phyloP scores from a whole-genome alignment of 2,797 vertebrate species.

The Clarias platycephalus region DNA sequence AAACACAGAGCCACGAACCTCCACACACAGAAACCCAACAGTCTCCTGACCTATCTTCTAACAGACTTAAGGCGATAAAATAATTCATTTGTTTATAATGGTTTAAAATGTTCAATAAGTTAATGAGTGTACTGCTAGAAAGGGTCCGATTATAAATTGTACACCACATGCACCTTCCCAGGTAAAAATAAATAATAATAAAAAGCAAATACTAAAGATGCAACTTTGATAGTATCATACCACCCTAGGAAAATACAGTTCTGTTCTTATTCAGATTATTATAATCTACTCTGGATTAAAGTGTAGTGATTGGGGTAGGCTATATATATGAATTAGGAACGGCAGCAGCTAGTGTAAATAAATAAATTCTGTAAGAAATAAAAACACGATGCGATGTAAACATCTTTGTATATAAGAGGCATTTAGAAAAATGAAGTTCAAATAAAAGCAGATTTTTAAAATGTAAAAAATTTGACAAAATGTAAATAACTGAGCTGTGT shows the following conservation, averaged over 20 bases:
- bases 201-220: neutral
- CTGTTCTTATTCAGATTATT: neutral
- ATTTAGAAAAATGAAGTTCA: neutral
- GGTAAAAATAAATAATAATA: neutral
- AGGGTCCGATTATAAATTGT: neutral
- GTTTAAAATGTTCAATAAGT: neutral
- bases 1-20: neutral
- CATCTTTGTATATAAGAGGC: neutral
- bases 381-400: too few relatives aligned
- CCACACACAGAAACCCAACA: slow-evolving; percentile 2
- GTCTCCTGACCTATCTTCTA: neutral
- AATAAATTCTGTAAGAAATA: neutral
- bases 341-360: neutral
- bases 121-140: neutral
- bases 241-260: neutral
- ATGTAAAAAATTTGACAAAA: neutral
- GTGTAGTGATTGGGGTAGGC: neutral
- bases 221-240: neutral
- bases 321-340: neutral
- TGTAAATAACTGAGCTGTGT: neutral
- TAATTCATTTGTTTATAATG: neutral
- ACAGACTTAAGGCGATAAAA: neutral
- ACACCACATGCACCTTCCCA: neutral
- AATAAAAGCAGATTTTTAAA: neutral
- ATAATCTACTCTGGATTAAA: neutral